Base-by-base conservation (phyloP, 53 echinoderm and acorn worm genomes). In the Luidia sarsii region DNA sequence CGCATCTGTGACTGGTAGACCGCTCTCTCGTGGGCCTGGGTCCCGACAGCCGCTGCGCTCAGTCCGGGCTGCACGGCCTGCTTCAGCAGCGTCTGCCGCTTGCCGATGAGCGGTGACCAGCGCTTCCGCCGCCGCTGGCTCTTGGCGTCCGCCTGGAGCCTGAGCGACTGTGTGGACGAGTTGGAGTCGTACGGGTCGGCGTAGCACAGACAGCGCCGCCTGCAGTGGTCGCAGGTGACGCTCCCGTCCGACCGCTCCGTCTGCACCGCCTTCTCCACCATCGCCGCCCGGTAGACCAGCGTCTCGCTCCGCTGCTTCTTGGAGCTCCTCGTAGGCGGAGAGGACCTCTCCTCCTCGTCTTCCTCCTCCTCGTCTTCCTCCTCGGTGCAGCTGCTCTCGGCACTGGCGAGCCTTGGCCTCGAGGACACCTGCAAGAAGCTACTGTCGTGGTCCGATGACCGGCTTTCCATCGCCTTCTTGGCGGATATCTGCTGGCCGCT, bases 121-220 rank as follows among this genome's bases (percentile, higher is more conserved):
- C 77, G 59, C 21, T 23, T 41, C 0, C 77, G 77, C 14, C 60
- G 24, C 16, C 32, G 61, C 22, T 59, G 59, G 41, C 30, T 77
- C 46, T 45, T 77, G 46, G 59, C 77, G 24, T 77, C 48, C 28
- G 77, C 30, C 24, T 45, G 45, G 27, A 48, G 38, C 31, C 30
- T 60, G n/a, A 77, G 59, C 18, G 77, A 77, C 50, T 77, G 77
- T 6, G 77, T 77, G 0, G 77, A 77, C 13, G 77, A 77, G 43
- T 77, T 77, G 29, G 77, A 77, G n/a, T 77, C 77, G 19, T 77
- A 77, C 5, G 77, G 45, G 20, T 77, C 77, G 10, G 6, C 46
- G 61, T 57, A 29, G 18, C 61, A 77, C 11, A 41, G 29, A 45
- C 60, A 77, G 5, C 61, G 61, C 16, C 57, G 60, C 73, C 65